Percentiles rank a stretch among this genome's conserved stretches.
Conservation (phyloP, 2,888 invertebrate genomes). For the Tuta absoluta region DNA sequence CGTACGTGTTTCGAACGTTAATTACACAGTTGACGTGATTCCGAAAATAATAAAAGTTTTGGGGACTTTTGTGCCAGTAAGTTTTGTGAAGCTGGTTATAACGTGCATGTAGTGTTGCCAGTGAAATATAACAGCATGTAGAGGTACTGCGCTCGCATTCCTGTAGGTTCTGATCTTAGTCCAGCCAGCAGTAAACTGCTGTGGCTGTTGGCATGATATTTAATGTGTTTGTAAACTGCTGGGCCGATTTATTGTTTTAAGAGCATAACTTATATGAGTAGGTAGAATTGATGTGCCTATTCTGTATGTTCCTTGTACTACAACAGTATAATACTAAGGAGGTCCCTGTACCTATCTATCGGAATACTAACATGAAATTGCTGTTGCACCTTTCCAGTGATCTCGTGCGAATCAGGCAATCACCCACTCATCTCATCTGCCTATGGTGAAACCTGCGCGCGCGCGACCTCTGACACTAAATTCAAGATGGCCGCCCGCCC, state of each 20-base stretch:
- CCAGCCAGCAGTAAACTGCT: no score
- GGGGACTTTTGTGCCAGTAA: neutral
- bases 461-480: conserved; percentile 70
- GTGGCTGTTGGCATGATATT: no score
- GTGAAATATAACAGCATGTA: no score
- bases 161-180: no score
- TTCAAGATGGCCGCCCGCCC: conserved; percentile 66
- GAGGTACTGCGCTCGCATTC: no score
- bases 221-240: no score
- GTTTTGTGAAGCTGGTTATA: neutral
- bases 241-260: no score
- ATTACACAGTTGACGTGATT: conserved; percentile 34
- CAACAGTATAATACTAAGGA: no score
- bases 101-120: no score
- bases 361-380: conserved; percentile 50
- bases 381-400: conserved; percentile 44
- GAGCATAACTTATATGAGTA: no score
- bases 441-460: conserved; percentile 66
- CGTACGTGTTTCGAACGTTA: conserved; percentile 61
- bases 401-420: conserved; percentile 52
- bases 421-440: conserved; percentile 65
- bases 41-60: conserved; percentile 5
- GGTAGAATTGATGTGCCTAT: no score
- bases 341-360: neutral
- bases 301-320: no score